Evolutionary conservation across 2,113 vertebrate genomes (phyloP), one percentile per base, ranked within the genome.

Genomic region (Phrynosoma blainvillii): DNA sequence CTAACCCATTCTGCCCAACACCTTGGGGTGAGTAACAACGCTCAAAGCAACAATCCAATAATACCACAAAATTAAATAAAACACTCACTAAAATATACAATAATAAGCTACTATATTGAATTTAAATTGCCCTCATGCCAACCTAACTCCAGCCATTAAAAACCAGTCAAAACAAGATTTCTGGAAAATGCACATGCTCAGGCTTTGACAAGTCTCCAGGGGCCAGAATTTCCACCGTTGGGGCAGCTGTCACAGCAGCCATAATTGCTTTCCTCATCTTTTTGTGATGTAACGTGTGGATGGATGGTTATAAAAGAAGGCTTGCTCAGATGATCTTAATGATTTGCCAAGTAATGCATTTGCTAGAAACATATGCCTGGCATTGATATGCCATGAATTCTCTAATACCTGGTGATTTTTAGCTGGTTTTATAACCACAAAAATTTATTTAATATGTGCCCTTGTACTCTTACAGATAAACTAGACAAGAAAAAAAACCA

Each of bases 31-130:
- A 82, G 62, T 68, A 82, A 65, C 79, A 68, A 82, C 62, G 16
- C 62, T 68, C 62, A 25, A 68, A 82, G 62, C 59, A 40, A 82
- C 80, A 82, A 68, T 81, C 56, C 54, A 81, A 81, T 81, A 81
- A 81, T 62, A 81, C 56, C 79, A 82, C 65, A 32, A 82, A 66
- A 68, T 82, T 40, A 82, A 68, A 82, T 82, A 82, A 66, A 82
- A 82, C 80, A 82, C 62, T 59, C 23, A 82, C 36, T 82, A 82
- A 82, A 68, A 25, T 40, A 42, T 30, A 68, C 36, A 82, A 68
- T 42, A 82, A 82, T 82, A 81, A 65, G 80, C 62, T 82, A 68
- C 59, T 82, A 36, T 40, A 81, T 66, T 82, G 79, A 65, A 66
- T 66, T 66, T 36, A 65, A 62, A 62, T 81, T 82, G 36, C 36